Conservation (phyloP, 2,113 vertebrate species). For the Ranitomeya variabilis region DNA sequence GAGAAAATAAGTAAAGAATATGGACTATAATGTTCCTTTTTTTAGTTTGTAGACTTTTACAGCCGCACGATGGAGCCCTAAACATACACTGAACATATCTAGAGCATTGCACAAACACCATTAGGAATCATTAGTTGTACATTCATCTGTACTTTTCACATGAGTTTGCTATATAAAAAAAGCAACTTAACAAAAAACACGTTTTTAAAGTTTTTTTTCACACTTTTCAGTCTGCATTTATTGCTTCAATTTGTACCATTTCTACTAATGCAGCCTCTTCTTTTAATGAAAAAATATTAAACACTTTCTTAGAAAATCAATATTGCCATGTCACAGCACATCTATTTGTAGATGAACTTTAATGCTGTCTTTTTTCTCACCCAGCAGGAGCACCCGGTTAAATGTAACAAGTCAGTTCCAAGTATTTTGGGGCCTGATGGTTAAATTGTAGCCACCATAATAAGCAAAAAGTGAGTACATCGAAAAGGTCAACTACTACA, state of each 20-base stretch:
- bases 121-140: neutral
- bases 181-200: no score
- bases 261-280: constrained; percentile 55
- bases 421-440: constrained; percentile 70
- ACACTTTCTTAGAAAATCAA: constrained; percentile 69
- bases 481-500: constrained; percentile 76
- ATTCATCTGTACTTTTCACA: neutral
- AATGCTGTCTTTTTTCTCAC: constrained; percentile 72
- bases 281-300: constrained; percentile 58
- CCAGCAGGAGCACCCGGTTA: constrained; percentile 72
- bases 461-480: constrained; percentile 71
- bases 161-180: neutral
- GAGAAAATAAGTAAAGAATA: neutral
- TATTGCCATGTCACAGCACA: constrained; percentile 67
- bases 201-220: neutral
- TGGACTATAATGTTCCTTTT: neutral
- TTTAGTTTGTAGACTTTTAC: neutral
- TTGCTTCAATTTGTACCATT: constrained; percentile 2
- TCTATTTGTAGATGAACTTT: constrained; percentile 75
- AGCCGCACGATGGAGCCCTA: neutral
- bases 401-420: constrained; percentile 69
- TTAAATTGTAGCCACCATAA: constrained; percentile 76
- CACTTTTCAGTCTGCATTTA: neutral
- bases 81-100: neutral
- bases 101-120: neutral